Evolutionary conservation across 2,888 invertebrate genomes (phyloP), one percentile per base, ranked within the genome.

Genomic region (Xanthorhoe spadicearia): DNA sequence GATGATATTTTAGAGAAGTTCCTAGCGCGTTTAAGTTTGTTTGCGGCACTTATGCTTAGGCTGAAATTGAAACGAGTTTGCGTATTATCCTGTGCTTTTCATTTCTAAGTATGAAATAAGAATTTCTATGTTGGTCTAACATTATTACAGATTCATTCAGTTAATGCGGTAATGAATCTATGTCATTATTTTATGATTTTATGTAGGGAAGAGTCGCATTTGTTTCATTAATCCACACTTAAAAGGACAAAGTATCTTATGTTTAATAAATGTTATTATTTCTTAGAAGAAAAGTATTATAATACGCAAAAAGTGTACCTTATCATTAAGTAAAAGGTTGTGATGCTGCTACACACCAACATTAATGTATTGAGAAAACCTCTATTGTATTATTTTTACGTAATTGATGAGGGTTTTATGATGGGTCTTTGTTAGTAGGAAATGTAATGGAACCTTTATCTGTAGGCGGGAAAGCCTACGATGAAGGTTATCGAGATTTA

Each of bases 1-100:
- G 83, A 86, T 85, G 83, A 82, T 85, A 81, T 86, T 88, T 85
- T 81, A 84, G 83, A 77, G 66, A 84, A 86, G 80, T 84, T 83
- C 76, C 35, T 59, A n/a, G 46, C 50, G 46, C 50, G 38, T 63
- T 58, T 62, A 58, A 67, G 56, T 62, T 59, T 66, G 58, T 50
- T 32, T 5, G 32, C 35, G 63, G 55, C 67, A 62, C 65, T 67
- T 60, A 53, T 53, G 63, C 58, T 59, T 50, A 58, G 61, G 55
- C 65, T 49, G 53, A 58, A 65, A 62, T 65, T 60, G 49, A 62
- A 62, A 56, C 10, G 64, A 10, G 55, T 18, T 19, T 43, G 23
- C 49, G 55, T 4, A 13, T 3, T 43, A 13, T 10, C 38, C 0
- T 43, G 38, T 2, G 13, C 38, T 43, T 43, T 43, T 23, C 4